phyloP scores from a whole-genome alignment of 2,797 vertebrate species.

The Nannoperca obscura region DNA sequence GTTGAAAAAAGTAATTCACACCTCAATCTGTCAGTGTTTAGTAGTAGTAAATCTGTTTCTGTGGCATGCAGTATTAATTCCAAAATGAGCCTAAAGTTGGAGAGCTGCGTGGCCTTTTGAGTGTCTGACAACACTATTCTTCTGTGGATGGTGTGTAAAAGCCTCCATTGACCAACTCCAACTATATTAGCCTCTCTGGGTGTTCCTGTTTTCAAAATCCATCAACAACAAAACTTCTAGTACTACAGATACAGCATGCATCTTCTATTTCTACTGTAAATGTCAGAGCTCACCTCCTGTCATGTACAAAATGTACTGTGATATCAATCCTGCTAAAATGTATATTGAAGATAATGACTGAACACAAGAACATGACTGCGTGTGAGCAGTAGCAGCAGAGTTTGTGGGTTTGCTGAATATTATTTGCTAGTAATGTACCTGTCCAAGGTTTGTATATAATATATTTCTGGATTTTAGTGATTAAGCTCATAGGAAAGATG shows the following conservation, averaged over 20 bases:
- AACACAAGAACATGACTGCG: neutral
- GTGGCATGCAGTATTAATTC: neutral
- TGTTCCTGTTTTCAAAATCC: neutral
- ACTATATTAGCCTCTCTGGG: neutral
- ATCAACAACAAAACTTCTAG: neutral
- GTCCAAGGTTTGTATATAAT: neutral
- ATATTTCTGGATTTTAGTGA: neutral
- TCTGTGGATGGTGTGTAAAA: neutral
- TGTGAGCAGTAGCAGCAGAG: neutral
- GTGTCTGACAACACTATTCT: neutral
- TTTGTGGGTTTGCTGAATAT: neutral
- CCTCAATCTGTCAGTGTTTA: neutral
- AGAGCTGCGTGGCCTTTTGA: conserved; percentile 22
- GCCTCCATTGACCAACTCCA: neutral
- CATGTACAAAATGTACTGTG: neutral
- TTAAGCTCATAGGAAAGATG: neutral
- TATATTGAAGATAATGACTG: neutral
- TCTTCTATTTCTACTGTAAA: neutral
- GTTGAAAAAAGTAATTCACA: neutral
- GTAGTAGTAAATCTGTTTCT: neutral
- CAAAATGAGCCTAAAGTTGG: neutral
- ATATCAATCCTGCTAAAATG: neutral
- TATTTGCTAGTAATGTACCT: neutral
- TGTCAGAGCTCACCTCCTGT: neutral
- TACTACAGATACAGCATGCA: neutral